Evolutionary conservation across 2,888 invertebrate species (phyloP).

Genomic region (Drosophila bunnanda): DNA sequence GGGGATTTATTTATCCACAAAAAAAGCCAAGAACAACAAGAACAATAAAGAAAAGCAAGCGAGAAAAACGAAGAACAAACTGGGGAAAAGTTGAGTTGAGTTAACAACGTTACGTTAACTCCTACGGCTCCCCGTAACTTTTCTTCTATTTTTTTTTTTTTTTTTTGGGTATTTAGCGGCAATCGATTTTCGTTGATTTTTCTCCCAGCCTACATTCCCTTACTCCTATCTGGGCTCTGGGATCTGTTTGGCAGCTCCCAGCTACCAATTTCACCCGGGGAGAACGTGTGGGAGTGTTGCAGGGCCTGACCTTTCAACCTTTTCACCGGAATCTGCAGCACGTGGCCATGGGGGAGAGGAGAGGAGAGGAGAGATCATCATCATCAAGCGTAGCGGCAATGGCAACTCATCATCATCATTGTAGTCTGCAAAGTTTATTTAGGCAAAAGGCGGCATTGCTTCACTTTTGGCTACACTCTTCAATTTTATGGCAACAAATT

Average conservation of each 20-base stretch:
- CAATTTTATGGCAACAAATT: conserved; percentile 80
- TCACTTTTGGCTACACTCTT: conserved; percentile 71
- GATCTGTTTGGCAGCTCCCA: conserved; percentile 20
- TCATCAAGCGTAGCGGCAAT: conserved; percentile 48
- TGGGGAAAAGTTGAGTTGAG: conserved; percentile 43
- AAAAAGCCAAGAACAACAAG: conserved; percentile 42
- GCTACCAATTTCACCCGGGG: not conserved
- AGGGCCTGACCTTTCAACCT: conserved; percentile 77
- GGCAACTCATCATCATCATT: conserved; percentile 77
- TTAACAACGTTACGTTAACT: conserved; percentile 66
- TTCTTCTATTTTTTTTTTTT: conserved; percentile 28
- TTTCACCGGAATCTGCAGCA: conserved; percentile 65
- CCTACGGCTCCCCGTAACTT: conserved; percentile 54
- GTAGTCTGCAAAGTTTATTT: conserved; percentile 77
- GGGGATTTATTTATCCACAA: conserved; percentile 68
- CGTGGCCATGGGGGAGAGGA: conserved; percentile 57
- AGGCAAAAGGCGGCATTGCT: conserved; percentile 59
- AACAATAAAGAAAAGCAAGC: conserved; percentile 25
- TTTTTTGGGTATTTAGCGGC: conserved; percentile 72
- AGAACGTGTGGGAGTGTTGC: conserved; percentile 42
- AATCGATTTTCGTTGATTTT: conserved; percentile 79
- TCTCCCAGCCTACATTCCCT: conserved; percentile 15
- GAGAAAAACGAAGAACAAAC: conserved; percentile 30
- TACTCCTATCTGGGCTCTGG: conserved; percentile 21
- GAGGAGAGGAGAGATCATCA: conserved; percentile 38